Evolutionary conservation across 2,888 invertebrate genomes (phyloP).

Genomic region (Hermaeophaga mercurialis): DNA sequence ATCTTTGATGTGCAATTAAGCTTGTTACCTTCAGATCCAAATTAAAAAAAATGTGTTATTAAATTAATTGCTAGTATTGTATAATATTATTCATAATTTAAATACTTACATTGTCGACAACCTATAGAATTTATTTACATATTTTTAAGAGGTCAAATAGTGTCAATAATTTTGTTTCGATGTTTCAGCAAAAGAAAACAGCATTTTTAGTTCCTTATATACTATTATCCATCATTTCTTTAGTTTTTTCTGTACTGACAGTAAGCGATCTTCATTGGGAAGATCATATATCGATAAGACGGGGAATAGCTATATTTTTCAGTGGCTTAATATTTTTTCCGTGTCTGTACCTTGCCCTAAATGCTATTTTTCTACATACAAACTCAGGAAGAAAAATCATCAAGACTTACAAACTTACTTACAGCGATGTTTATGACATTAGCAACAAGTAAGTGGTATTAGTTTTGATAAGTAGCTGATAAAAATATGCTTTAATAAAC

Average conservation of each 20-base stretch:
- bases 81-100: too few relatives aligned
- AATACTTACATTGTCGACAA: too few relatives aligned
- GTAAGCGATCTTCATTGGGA: constrained; percentile 55
- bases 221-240: constrained; percentile 34
- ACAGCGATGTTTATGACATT: constrained; percentile 73
- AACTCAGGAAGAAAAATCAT: constrained; percentile 64
- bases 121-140: too few relatives aligned
- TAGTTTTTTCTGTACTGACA: constrained; percentile 42
- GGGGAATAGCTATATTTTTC: constrained; percentile 66
- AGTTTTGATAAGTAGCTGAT: too few relatives aligned
- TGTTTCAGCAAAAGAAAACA: constrained; percentile 40
- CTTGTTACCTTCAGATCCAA: too few relatives aligned
- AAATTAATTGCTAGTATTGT: too few relatives aligned
- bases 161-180: too few relatives aligned
- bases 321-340: constrained; percentile 72
- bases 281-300: constrained; percentile 65
- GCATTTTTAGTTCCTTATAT: constrained; percentile 35
- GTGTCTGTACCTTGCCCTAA: constrained; percentile 68
- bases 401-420: constrained; percentile 68
- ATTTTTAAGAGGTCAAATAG: too few relatives aligned
- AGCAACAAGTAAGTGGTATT: constrained; percentile 70
- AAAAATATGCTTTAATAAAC: too few relatives aligned
- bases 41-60: too few relatives aligned
- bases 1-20: too few relatives aligned
- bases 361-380: constrained; percentile 66